These are phyloP conservation scores for Aphidoletes aphidimyza DNA, from an alignment of 2,888 invertebrate genomes.

Conservation along the genomic window DNA sequence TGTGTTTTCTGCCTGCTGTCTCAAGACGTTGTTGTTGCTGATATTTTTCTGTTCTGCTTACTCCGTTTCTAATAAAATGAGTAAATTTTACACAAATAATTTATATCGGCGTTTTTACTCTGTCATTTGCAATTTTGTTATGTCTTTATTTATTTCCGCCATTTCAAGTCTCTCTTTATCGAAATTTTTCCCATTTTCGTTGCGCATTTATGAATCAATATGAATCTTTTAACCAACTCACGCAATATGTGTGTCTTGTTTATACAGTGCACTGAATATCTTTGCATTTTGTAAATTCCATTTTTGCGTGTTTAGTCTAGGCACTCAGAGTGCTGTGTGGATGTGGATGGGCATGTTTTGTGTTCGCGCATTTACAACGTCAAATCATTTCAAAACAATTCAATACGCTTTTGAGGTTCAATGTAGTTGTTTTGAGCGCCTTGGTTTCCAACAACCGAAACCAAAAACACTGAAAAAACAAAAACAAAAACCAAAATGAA, in stretches of 20 bases:
- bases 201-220: not conserved
- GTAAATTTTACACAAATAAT: conserved; percentile 42
- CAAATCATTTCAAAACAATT: not conserved
- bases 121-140: conserved; percentile 11
- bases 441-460: no score
- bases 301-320: conserved; percentile 51
- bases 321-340: not conserved
- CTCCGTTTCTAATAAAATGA: not conserved
- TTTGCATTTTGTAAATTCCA: not conserved
- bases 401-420: conserved; percentile 11
- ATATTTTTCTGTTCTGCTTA: not conserved
- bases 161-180: no score
- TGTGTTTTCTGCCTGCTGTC: not conserved
- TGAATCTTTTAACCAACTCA: no score
- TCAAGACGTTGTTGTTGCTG: not conserved
- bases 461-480: no score
- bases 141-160: conserved; percentile 35
- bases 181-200: not conserved
- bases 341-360: not conserved
- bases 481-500: no score
- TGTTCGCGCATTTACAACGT: not conserved
- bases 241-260: conserved; percentile 8
- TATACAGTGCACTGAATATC: not conserved
- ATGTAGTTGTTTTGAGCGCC: not conserved
- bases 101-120: conserved; percentile 10